A percentile compares a stretch with the other conserved stretches of the same genome.
Conservation (phyloP, 2,888 invertebrate genomes). For the Sycophila texana region DNA sequence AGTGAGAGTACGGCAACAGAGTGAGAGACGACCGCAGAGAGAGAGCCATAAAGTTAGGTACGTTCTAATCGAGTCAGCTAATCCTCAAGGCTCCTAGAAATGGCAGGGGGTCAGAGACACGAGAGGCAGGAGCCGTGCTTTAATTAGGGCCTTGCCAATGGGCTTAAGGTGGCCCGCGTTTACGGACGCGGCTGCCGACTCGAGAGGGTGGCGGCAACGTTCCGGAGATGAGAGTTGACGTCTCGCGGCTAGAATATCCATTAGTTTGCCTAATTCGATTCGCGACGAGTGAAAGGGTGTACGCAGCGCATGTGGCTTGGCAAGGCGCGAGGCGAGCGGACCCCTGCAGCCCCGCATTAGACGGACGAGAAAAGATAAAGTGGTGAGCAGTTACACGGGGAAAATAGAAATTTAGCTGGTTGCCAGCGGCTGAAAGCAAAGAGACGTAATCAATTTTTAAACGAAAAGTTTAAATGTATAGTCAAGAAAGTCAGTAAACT, state of each 20-base stretch:
- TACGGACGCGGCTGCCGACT: not conserved
- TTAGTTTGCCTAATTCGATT: constrained; percentile 54
- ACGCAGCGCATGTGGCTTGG: not conserved
- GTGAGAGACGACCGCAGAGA: constrained; percentile 23
- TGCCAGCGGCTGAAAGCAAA: not conserved
- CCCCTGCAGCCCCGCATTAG: not conserved
- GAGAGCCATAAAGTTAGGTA: constrained; percentile 43
- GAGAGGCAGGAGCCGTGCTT: constrained; percentile 54
- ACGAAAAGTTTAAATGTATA: too few relatives aligned
- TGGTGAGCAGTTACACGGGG: not conserved
- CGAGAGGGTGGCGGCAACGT: not conserved
- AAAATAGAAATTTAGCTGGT: not conserved
- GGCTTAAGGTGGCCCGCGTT: constrained; percentile 36
- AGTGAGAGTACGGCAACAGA: constrained; percentile 1
- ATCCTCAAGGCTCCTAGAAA: constrained; percentile 45
- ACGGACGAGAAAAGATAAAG: not conserved
- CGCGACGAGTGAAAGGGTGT: constrained; percentile 42
- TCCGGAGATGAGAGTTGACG: constrained; percentile 38
- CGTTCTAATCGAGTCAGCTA: constrained; percentile 60
- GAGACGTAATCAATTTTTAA: not conserved
- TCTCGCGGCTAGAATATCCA: constrained; percentile 46
- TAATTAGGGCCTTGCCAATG: constrained; percentile 57
- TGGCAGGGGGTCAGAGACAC: constrained; percentile 27
- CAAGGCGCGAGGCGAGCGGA: not conserved
- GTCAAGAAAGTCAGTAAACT: too few relatives aligned